Base-by-base conservation (phyloP, 2,888 invertebrate genomes). In the Nowickia ferox region DNA sequence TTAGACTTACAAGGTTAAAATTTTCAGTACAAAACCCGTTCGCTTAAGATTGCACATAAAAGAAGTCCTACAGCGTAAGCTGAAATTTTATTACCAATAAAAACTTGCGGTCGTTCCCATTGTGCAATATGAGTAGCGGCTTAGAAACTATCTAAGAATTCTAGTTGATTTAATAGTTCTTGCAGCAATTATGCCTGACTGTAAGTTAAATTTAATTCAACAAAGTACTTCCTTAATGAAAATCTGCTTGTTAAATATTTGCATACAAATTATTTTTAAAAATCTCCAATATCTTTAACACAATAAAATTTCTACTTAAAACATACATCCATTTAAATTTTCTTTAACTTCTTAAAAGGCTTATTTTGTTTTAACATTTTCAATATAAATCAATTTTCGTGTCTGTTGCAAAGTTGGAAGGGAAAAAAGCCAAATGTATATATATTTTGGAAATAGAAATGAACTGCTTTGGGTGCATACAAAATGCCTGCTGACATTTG, bases 301-400 rank as follows among this genome's bases (percentile, higher is more conserved):
- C 48, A 69, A 19, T 69, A 9, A 40, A 59, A 48, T 4, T 68
- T n/a, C n/a, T 42, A n/a, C 8, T 68, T 48, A 38, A 77, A 40
- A 51, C 22, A 13, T 44, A 74, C 59, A 15, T 81, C 68, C n/a
- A 61, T 55, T 55, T 46, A 71, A 79, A 79, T 72, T 79, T 63
- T 2, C 19, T 55, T 63, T n/a, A 71, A 75, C 55, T 44, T 82
- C 82, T 76, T 75, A 61, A 79, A 84, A 80, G 84, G 76, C 84
- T 80, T 84, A 74, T 72, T 74, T 84, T 66, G 76, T 83, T 80
- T 76, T 55, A 78, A 81, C 66, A 87, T 82, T 74, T 84, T 87
- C 85, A 86, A 87, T 87, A 87, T 87, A 87, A 87, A 87, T 87
- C 87, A 87, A 87, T 87, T 87, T 83, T 75, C 53, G 85, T 74